A percentile compares a stretch with the other conserved stretches of the same genome.
phyloP scores from a whole-genome alignment of 2,113 vertebrate genomes.

The Oxyura jamaicensis region DNA sequence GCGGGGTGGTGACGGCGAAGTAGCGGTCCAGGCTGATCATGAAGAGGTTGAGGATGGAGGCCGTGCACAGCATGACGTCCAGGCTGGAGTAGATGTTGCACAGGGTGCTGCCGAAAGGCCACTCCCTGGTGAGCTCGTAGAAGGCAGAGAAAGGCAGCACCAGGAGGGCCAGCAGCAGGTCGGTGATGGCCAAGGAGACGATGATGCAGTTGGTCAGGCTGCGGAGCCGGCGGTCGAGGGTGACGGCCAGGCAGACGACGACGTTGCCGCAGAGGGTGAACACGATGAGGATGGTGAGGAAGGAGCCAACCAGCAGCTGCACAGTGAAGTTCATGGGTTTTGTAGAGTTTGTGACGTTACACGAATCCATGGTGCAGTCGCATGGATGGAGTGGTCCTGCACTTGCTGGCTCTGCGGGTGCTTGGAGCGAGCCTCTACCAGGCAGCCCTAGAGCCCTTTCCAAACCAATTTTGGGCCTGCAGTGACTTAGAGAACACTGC shows the following conservation, averaged over 20 bases:
- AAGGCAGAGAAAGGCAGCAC: conserved; percentile 94
- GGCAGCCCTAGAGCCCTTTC: background rate
- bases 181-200: conserved; percentile 90
- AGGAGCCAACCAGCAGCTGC: conserved; percentile 74
- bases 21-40: conserved; percentile 96
- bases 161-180: conserved; percentile 89
- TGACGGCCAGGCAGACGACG: conserved; percentile 91
- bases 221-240: conserved; percentile 85
- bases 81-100: conserved; percentile 94
- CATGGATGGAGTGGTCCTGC: background rate
- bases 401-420: background rate
- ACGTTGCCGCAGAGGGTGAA: conserved; percentile 90
- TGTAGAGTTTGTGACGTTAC: conserved; percentile 8
- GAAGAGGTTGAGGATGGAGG: conserved; percentile 95
- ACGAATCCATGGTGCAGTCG: conserved; percentile 36
- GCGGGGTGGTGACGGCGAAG: conserved; percentile 88
- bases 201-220: conserved; percentile 95
- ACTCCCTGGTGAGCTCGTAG: conserved; percentile 79
- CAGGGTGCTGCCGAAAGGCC: conserved; percentile 83
- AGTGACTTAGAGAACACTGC: background rate
- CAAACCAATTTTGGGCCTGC: background rate
- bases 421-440: background rate
- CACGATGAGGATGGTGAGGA: conserved; percentile 81
- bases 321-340: background rate
- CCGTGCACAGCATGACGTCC: conserved; percentile 96